Evolutionary conservation across 23 tunicate species (phyloP), one percentile per base, ranked within the genome.

Genomic region (Diplosoma virens): DNA sequence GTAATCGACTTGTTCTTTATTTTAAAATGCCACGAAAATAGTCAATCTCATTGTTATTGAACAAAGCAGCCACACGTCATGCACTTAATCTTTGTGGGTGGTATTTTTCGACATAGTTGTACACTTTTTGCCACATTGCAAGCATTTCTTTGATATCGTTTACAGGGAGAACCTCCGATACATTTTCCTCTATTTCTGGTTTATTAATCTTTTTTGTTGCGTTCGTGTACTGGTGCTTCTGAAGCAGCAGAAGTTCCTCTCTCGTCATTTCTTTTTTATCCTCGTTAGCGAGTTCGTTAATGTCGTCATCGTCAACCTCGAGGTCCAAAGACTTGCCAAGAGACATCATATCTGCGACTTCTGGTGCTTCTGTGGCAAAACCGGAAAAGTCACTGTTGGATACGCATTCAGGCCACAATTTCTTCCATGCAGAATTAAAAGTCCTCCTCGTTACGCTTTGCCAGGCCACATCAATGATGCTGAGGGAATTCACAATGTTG

Each of bases 21-120:
- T 59, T 59, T 59, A 59, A 59, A 59, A 59, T 59, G 24, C 66
- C 18, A n/a, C n/a, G n/a, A n/a, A n/a, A n/a, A n/a, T n/a, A n/a
- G n/a, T n/a, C n/a, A n/a, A n/a, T n/a, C n/a, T 0, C 66, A 59
- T 59, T 59, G 66, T 59, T 24, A 25, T 59, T 59, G 66, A 59
- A 59, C 66, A 0, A 59, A 0, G 66, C 66, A 59, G 66, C 66
- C 29, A 24, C 20, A 0, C 0, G 66, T 18, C 20, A 24, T 0
- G 66, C 66, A 59, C 66, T 59, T 0, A 59, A 59, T 59, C 21
- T 59, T 59, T n/a, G n/a, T n/a, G n/a, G n/a, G 55, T 47, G 55
- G 55, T 47, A 47, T 47, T 0, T 47, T 0, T 47, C 55, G 55
- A 47, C 55, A n/a, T n/a, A n/a, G n/a, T n/a, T n/a, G n/a, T n/a